Conservation (phyloP, 1,140 invertebrate species). For the Popillia japonica region DNA sequence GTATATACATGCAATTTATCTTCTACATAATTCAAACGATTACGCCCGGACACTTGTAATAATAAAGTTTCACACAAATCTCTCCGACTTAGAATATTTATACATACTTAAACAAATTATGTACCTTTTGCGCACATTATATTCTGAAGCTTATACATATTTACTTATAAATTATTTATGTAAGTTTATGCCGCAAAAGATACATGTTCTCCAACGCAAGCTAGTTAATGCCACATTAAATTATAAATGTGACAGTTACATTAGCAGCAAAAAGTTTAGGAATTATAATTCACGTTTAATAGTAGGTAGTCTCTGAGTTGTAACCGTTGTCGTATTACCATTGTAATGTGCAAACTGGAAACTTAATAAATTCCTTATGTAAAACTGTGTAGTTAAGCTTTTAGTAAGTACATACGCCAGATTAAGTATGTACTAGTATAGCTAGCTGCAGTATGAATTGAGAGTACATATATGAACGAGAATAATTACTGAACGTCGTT, state of each 20-base stretch:
- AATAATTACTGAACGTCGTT: too few relatives aligned
- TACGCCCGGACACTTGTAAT: background rate
- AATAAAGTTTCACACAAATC: background rate
- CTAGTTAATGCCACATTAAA: constrained; percentile 27
- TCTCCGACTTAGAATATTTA: background rate
- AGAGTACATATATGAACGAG: too few relatives aligned
- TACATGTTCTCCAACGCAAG: constrained; percentile 17
- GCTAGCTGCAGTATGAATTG: too few relatives aligned
- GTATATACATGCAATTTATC: background rate
- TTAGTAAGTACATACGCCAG: too few relatives aligned
- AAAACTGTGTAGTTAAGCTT: too few relatives aligned
- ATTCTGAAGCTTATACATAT: background rate
- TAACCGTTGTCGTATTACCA: background rate
- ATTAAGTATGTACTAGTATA: too few relatives aligned
- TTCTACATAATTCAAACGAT: background rate
- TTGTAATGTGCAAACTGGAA: background rate
- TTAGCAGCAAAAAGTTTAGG: constrained; percentile 1
- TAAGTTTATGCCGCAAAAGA: background rate
- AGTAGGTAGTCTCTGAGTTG: background rate
- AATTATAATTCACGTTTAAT: constrained; percentile 17
- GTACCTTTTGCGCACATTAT: background rate
- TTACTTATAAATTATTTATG: constrained; percentile 31
- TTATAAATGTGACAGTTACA: constrained; percentile 33
- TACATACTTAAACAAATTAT: background rate
- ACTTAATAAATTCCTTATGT: background rate